A percentile compares a stretch with the other conserved stretches of the same genome.
Conservation (phyloP, 2,888 invertebrate species). For the Dolichopus griseipennis region DNA sequence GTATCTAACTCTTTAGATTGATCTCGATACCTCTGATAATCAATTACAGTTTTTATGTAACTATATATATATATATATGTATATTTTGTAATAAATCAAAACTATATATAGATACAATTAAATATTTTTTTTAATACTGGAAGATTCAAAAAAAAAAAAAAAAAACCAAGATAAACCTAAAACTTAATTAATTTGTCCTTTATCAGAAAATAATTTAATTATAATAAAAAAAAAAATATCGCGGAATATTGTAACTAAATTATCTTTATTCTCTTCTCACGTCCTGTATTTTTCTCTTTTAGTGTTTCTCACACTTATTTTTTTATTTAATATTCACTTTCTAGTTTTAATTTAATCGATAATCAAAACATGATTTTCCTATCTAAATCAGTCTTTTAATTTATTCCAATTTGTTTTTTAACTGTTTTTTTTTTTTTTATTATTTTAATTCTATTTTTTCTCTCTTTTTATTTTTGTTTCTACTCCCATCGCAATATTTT, state of each 20-base stretch:
- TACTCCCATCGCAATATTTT: neutral
- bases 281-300: too few relatives aligned
- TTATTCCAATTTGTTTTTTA: neutral
- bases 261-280: neutral
- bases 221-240: neutral
- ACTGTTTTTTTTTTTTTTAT: neutral
- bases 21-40: neutral
- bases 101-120: too few relatives aligned
- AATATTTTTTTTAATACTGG: too few relatives aligned
- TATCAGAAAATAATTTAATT: neutral
- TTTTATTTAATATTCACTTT: neutral
- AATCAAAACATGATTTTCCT: slow-evolving; percentile 4
- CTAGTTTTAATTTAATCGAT: neutral
- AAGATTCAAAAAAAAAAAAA: neutral
- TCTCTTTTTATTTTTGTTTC: neutral
- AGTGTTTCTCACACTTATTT: neutral
- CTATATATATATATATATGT: neutral
- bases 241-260: neutral
- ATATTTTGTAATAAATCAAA: too few relatives aligned
- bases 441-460: neutral
- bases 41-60: neutral
- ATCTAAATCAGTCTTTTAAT: slow-evolving; percentile 1
- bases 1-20: too few relatives aligned
- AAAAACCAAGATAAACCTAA: neutral
- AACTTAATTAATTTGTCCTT: neutral